A percentile compares a stretch with the other conserved stretches of the same genome.
These are phyloP conservation scores for Mobula birostris DNA, from an alignment of 2,113 vertebrate genomes.

Conservation along the genomic window DNA sequence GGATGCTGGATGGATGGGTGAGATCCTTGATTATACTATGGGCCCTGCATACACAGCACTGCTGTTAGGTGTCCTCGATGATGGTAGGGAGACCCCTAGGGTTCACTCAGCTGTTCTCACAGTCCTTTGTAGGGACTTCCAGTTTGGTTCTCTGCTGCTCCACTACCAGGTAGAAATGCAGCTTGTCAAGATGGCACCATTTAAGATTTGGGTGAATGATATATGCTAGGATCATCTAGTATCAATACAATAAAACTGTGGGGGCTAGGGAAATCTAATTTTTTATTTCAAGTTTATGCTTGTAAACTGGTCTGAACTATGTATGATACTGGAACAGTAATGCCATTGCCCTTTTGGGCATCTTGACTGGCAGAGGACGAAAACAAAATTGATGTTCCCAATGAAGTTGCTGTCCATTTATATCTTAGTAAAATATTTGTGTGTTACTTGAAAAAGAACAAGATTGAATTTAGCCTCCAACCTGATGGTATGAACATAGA, in stretches of 20 bases:
- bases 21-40: no score
- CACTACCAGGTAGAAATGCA: no score
- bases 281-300: neutral
- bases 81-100: no score
- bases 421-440: neutral
- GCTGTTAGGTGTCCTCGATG: no score
- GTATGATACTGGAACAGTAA: neutral
- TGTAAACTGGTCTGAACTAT: neutral
- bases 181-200: neutral
- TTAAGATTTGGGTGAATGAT: neutral
- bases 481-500: no score
- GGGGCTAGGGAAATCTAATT: neutral
- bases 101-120: no score
- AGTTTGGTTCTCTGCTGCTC: no score
- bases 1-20: no score
- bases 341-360: neutral
- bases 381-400: neutral
- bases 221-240: neutral
- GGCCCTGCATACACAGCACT: no score
- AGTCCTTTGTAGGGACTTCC: no score
- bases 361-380: neutral
- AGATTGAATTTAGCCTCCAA: neutral
- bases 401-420: neutral
- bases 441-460: neutral
- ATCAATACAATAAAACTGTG: neutral